A percentile compares a stretch with the other conserved stretches of the same genome.
phyloP scores from a whole-genome alignment of 2,113 vertebrate genomes.

The Ameiurus melas region DNA sequence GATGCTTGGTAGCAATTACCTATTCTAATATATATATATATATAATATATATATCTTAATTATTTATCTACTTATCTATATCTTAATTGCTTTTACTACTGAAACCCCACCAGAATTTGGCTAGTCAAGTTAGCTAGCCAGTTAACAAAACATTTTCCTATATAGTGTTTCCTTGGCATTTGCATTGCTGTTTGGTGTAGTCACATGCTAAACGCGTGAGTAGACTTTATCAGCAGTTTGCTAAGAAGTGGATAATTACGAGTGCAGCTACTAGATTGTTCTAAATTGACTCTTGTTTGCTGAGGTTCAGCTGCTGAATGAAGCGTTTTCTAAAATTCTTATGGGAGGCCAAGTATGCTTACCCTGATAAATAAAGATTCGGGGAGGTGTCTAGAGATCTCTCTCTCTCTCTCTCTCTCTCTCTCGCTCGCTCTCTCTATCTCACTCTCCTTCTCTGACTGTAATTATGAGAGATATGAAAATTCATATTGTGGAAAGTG shows the following conservation, averaged over 20 bases:
- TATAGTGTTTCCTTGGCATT: neutral
- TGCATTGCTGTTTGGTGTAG: constrained; percentile 16
- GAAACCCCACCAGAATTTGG: neutral
- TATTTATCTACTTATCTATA: too few species aligned
- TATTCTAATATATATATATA: neutral
- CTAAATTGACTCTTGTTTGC: constrained; percentile 44
- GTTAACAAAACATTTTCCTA: neutral
- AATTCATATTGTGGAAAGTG: constrained; percentile 6
- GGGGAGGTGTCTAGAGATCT: neutral
- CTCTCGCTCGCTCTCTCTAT: neutral
- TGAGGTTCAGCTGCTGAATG: constrained; percentile 50
- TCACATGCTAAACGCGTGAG: constrained; percentile 60
- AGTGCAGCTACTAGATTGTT: constrained; percentile 40
- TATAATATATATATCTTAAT: too few species aligned
- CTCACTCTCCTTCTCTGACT: neutral
- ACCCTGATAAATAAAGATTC: constrained; percentile 49
- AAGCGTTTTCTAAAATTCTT: constrained; percentile 46
- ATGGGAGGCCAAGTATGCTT: constrained; percentile 42
- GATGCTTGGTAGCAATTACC: neutral
- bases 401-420: neutral
- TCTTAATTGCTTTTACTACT: neutral
- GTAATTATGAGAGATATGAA: constrained; percentile 32
- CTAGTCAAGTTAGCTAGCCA: neutral
- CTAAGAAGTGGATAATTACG: constrained; percentile 52
- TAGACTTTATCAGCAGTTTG: constrained; percentile 55